A percentile compares a stretch with the other conserved stretches of the same genome.
These are phyloP conservation scores for Sebastes fasciatus DNA, from an alignment of 2,113 vertebrate species.

Conservation along the genomic window DNA sequence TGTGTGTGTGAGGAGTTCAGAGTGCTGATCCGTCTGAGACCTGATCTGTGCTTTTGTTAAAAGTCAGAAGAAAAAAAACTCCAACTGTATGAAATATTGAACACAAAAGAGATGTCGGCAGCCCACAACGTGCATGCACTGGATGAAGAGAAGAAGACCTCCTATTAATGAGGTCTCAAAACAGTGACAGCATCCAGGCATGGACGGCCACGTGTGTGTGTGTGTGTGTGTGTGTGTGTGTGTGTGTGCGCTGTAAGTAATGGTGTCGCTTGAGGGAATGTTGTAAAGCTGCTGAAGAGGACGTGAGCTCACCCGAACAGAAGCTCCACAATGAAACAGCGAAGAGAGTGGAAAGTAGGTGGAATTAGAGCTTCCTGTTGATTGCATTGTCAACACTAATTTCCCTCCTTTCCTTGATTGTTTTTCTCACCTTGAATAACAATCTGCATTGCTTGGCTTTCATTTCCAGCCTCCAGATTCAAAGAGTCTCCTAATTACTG, in stretches of 20 bases:
- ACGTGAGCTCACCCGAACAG: conserved; percentile 13
- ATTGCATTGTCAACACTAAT: conserved; percentile 50
- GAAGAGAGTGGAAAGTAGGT: conserved; percentile 18
- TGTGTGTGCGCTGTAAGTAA: conserved; percentile 6
- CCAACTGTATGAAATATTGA: conserved; percentile 26
- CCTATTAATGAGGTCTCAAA: conserved; percentile 32
- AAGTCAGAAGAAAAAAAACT: conserved; percentile 9
- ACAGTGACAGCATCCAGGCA: conserved; percentile 7
- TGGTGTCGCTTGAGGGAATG: not conserved
- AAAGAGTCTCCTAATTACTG: conserved; percentile 34
- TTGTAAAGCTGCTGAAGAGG: conserved; percentile 16
- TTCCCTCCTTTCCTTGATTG: conserved; percentile 44
- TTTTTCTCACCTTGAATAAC: conserved; percentile 60
- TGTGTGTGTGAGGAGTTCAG: not conserved
- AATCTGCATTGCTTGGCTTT: conserved; percentile 26
- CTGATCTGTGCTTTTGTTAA: not conserved
- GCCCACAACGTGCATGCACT: not conserved
- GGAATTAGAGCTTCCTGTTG: conserved; percentile 27
- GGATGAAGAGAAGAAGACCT: conserved; percentile 19
- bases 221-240: not conserved
- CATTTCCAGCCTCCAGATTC: conserved; percentile 33
- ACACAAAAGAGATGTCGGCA: conserved; percentile 5
- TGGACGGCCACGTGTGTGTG: not conserved
- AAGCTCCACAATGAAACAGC: not conserved
- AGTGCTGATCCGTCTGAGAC: not conserved